These are phyloP conservation scores for Ardeotis arabs DNA, from an alignment of 2,113 vertebrate genomes.

Conservation along the genomic window DNA sequence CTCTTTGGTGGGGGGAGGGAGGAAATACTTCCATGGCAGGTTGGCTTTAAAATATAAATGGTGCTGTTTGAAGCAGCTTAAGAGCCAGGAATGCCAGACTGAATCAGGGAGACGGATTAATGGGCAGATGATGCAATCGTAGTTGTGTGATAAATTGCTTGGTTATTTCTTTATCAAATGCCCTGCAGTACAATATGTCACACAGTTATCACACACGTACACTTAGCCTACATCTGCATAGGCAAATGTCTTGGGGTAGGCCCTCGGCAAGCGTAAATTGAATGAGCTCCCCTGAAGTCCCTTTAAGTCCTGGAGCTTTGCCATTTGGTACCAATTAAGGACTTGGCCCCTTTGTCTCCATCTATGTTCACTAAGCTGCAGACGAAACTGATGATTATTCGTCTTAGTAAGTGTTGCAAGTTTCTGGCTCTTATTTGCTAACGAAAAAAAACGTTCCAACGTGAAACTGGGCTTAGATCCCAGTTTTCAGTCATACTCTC, in stretches of 20 bases:
- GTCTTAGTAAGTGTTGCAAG: not conserved
- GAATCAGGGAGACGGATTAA: not conserved
- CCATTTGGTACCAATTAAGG: not conserved
- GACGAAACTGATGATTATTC: constrained; percentile 19
- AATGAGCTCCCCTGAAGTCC: not conserved
- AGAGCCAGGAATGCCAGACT: constrained; percentile 19
- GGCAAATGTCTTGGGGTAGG: not conserved
- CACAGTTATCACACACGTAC: not conserved
- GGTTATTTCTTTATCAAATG: constrained; percentile 42
- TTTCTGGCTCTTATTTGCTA: constrained; percentile 46
- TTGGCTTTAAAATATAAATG: constrained; percentile 51
- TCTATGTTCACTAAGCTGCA: not conserved
- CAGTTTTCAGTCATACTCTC: constrained; percentile 5
- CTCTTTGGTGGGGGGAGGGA: not conserved
- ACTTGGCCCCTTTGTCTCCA: not conserved
- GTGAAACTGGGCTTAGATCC: constrained; percentile 63
- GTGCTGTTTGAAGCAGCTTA: constrained; percentile 29
- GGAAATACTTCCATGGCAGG: constrained; percentile 44
- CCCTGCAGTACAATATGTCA: not conserved
- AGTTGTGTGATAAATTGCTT: constrained; percentile 7
- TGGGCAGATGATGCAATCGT: not conserved
- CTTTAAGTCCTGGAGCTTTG: not conserved
- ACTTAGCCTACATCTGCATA: fast-evolving
- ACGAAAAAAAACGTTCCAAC: constrained; percentile 35
- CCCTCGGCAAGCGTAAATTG: not conserved